Base-by-base conservation (phyloP, 2,888 invertebrate genomes). In the Ariolimax columbianus region DNA sequence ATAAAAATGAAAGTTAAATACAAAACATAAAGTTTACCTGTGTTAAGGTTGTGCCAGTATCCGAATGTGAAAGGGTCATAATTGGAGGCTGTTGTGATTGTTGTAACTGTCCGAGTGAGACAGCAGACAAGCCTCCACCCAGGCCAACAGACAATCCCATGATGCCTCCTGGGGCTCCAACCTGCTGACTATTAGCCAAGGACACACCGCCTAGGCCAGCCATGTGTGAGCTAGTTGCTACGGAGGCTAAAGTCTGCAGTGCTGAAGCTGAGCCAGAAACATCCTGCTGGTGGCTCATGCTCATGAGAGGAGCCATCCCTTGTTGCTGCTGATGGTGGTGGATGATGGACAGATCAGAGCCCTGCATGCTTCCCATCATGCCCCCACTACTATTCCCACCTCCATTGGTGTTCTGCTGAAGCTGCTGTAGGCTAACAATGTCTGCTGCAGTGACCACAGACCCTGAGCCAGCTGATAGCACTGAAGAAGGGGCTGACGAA, bases 151-250 rank as follows among this genome's bases (percentile, higher is more conserved):
- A 55, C 51, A 83, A 51, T 36, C 83, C 83, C 77, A 77, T 77
- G 14, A 83, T 66, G 11, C 51, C 33, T 9, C 77, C 66, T 17
- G 68, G 0, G 26, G 66, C 26, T 36, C 77, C 77, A n/a, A 77
- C 77, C 19, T 40, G 77, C 23, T 77, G 77, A 38, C 33, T 68
- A 36, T n/a, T 77, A 36, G 83, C 77, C 66, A 77, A n/a, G 36
- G 77, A 47, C 43, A 63, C 63, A 7, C 82, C 82, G 0, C 73
- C 11, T 36, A 83, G 38, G 33, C 68, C 68, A 40, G 70, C 82
- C 55, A 85, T 68, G 59, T 85, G 85, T n/a, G 82, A 63, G 55
- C 85, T 85, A 33, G 85, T 82, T 26, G 85, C 85, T 17, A 85
- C 82, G 23, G 85, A 82, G 33, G 85, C 85, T 47, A 85, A 68